phyloP scores from a whole-genome alignment of 2,888 invertebrate species.

The Meteorus colon region DNA sequence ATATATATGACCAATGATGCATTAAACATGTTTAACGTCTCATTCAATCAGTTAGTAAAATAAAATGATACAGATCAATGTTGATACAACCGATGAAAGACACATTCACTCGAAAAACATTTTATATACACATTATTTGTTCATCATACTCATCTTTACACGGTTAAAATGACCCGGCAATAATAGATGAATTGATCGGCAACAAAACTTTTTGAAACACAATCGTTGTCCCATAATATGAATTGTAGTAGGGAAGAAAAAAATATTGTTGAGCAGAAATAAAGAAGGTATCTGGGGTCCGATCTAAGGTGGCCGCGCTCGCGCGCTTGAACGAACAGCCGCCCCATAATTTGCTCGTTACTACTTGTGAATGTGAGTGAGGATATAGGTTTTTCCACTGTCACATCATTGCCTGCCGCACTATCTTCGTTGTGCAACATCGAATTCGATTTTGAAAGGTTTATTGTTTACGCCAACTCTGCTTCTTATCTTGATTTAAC shows the following conservation, averaged over 20 bases:
- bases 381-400: neutral
- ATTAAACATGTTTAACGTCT: neutral
- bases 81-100: neutral
- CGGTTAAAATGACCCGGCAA: slow-evolving; percentile 21
- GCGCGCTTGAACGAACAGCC: slow-evolving; percentile 61
- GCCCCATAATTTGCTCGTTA: slow-evolving; percentile 72
- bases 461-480: slow-evolving; percentile 59
- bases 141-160: slow-evolving; percentile 10
- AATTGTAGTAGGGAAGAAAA: slow-evolving; percentile 32
- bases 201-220: slow-evolving; percentile 25
- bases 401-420: neutral
- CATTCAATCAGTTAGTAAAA: slow-evolving; percentile 24
- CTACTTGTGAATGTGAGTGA: slow-evolving; percentile 48
- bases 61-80: slow-evolving; percentile 10
- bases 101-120: neutral
- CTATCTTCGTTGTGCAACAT: slow-evolving; percentile 35
- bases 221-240: slow-evolving; percentile 25
- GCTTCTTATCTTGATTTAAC: slow-evolving; percentile 60
- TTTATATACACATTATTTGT: slow-evolving; percentile 14
- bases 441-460: slow-evolving; percentile 56
- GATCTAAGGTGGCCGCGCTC: slow-evolving; percentile 38
- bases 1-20: neutral
- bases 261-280: neutral
- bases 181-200: slow-evolving; percentile 31
- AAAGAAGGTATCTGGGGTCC: slow-evolving; percentile 33